Evolutionary conservation across 2,113 vertebrate genomes (phyloP), one percentile per base, ranked within the genome.

Genomic region (Ascaphus truei): DNA sequence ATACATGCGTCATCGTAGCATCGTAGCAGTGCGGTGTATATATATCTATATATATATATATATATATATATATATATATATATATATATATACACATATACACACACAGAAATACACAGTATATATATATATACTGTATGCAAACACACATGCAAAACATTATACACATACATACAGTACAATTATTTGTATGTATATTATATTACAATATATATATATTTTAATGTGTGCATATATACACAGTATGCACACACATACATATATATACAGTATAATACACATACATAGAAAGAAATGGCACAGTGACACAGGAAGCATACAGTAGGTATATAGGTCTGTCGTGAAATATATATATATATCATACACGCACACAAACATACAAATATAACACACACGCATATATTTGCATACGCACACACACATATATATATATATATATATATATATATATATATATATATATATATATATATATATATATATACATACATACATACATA

Each of bases 1-100:
- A 47, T 45, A 48, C 66, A 71, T 71, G 67, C 67, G 29, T 43
- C 12, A 71, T 61, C 60, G 67, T 57, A 52, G 67, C 67, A 34
- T 43, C 12, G 61, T 61, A 71, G 67, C 67, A 52, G 67, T 61
- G 56, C 29, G n/a, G n/a, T n/a, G 27, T 16, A 51, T 31, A 58
- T 39, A 50, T 39, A 23, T 5, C 5, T 2, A 5, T 20, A 20
- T 18, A 9, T n/a, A n/a, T n/a, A n/a, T n/a, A n/a, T n/a, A 15
- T 41, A 4, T 15, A 18, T 7, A 10, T 45, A 18, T 7, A 7
- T 13, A 36, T 26, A 4, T 48, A 47, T 36, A 30, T 55, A 52
- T 39, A 31, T 34, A 34, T 58, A 27, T 47, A n/a, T 31, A 18
- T 16, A 34, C 16, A 15, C 16, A 10, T 11, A 23, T 8, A 22